Conservation (phyloP, 2,113 vertebrate genomes). For the Tetrax tetrax region DNA sequence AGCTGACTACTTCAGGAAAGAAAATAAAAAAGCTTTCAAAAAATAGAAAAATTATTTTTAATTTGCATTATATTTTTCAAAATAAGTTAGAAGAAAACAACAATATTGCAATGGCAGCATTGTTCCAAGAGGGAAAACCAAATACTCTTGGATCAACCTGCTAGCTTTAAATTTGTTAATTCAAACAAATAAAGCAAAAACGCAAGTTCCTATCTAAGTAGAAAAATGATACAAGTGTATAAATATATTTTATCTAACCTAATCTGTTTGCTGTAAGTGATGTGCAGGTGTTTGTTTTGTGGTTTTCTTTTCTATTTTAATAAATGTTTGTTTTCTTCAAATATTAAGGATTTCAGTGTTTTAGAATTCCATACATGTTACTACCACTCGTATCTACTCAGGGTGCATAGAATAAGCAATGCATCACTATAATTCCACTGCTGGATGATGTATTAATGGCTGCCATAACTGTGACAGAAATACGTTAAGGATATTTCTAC, state of each 20-base stretch:
- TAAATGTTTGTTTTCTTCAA: background rate
- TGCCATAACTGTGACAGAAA: slow-evolving; percentile 45
- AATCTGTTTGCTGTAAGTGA: background rate
- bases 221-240: background rate
- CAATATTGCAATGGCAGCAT: background rate
- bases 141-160: background rate
- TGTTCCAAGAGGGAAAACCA: background rate
- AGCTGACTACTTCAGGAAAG: background rate
- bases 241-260: background rate
- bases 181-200: background rate
- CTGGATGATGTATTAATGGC: slow-evolving; percentile 40
- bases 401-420: background rate
- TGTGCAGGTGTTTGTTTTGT: background rate
- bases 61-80: background rate
- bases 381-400: background rate
- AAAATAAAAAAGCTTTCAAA: background rate
- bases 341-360: background rate
- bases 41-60: background rate
- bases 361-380: background rate
- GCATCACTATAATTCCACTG: slow-evolving; percentile 31
- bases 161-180: background rate
- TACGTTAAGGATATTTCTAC: slow-evolving; percentile 21
- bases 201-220: background rate
- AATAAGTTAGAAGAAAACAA: background rate
- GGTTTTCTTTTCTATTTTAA: background rate